Base-by-base conservation (phyloP, 1,140 invertebrate species). In the Drosophila bifasciata region DNA sequence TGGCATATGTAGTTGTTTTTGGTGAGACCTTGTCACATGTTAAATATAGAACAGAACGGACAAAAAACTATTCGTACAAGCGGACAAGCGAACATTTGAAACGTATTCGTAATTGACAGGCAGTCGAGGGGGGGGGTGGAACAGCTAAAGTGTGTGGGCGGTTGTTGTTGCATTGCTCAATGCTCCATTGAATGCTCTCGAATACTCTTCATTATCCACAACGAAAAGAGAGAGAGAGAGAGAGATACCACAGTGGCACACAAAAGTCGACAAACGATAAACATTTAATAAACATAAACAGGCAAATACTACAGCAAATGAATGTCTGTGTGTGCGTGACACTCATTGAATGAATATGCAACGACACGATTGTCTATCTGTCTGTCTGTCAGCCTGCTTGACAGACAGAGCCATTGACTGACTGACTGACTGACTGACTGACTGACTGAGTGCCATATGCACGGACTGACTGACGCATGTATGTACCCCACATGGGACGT, bases 41-140 rank as follows among this genome's bases (percentile, higher is more conserved):
- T 79, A 84, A 63, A 88, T 70, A 81, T 88, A 86, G 77, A 86
- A 78, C 77, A 61, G 40, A 74, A 62, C 50, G 56, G 32, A 36
- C 28, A 71, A 53, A 75, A 63, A 39, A 56, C 60, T 70, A 41
- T 69, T 68, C 60, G 50, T 61, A 63, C 58, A 69, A 21, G 39
- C 50, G 48, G 72, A 63, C 58, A 69, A 21, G 39, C 50, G 48
- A 77, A 66, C 55, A 81, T 69, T 48, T 68, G 40, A 23, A 61
- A 46, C 53, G 53, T 44, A 13, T 36, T 36, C 32, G 32, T 36
- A 73, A 73, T 69, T 74, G 69, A 56, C 58, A 73, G 39, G 49
- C 21, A 16, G 13, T n/a, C 23, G 43, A 3, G 44, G 3, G n/a
- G 52, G 49, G 9, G 13, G 17, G 4, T 7, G 32, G 15, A 52